A percentile compares a stretch with the other conserved stretches of the same genome.
Evolutionary conservation across 2,797 vertebrate genomes (phyloP).

Genomic region (Pangasius larnaudii): DNA sequence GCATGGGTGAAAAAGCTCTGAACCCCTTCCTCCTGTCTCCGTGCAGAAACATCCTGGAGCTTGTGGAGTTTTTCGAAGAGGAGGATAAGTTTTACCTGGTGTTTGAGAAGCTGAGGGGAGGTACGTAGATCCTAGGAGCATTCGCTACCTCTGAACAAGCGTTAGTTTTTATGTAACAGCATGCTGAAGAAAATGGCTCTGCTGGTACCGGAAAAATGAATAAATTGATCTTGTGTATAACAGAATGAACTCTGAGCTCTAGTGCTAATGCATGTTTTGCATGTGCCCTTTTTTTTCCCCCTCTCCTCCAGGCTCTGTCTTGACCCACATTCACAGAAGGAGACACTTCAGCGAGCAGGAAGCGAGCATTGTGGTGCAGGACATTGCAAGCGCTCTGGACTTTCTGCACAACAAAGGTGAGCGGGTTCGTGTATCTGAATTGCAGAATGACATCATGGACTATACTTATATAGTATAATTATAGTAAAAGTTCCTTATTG

Average conservation of each 20-base stretch:
- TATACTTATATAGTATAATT: background rate
- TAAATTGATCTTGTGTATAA: background rate
- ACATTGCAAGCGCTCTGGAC: conserved; percentile 93
- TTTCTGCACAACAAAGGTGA: conserved; percentile 98
- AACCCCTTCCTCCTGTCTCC: background rate
- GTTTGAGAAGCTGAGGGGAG: conserved; percentile 96
- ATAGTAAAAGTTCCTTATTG: background rate
- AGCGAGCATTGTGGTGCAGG: conserved; percentile 92
- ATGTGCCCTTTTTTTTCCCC: background rate
- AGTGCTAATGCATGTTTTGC: background rate
- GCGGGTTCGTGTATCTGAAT: background rate
- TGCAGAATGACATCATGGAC: background rate
- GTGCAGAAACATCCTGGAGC: conserved; percentile 90
- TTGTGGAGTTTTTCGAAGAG: conserved; percentile 98
- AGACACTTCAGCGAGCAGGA: conserved; percentile 95
- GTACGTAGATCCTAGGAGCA: conserved; percentile 64
- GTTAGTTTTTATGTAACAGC: background rate
- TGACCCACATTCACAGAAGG: conserved; percentile 93
- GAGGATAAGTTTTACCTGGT: conserved; percentile 98
- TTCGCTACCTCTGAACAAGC: background rate
- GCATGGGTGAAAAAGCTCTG: background rate
- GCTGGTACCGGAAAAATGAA: background rate
- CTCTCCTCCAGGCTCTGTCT: conserved; percentile 84
- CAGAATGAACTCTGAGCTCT: background rate
- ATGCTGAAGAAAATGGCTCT: no score